Conservation (phyloP, 2,797 vertebrate genomes). For the Oryzias sinensis region DNA sequence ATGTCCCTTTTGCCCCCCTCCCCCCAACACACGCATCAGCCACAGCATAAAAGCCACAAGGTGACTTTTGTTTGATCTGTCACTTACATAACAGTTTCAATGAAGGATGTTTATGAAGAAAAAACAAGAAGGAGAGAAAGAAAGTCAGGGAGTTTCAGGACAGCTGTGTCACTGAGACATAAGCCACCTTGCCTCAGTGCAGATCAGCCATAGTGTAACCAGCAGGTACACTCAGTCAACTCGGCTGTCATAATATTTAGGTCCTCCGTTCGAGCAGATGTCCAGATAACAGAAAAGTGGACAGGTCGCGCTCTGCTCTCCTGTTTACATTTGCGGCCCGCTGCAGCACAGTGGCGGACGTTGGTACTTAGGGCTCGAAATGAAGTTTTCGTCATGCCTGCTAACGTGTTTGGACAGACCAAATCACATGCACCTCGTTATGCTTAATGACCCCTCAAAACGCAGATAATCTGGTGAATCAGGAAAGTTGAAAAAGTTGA, state of each 20-base stretch:
- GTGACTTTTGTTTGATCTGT: constrained; percentile 31
- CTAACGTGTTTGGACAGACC: constrained; percentile 12
- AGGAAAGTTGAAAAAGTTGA: constrained; percentile 30
- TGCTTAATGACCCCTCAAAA: constrained; percentile 20
- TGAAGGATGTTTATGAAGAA: constrained; percentile 41
- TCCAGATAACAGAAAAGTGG: constrained; percentile 64
- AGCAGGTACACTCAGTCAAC: constrained; percentile 74
- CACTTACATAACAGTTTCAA: constrained; percentile 47
- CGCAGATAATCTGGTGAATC: constrained; percentile 28
- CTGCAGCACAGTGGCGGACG: constrained; percentile 22
- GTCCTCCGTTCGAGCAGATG: constrained; percentile 60
- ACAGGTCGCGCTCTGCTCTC: constrained; percentile 39
- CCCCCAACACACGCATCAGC: constrained; percentile 7
- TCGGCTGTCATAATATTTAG: constrained; percentile 82
- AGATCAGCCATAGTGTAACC: constrained; percentile 67
- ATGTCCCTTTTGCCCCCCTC: neutral
- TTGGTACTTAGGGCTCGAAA: constrained; percentile 25
- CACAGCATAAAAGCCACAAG: constrained; percentile 10
- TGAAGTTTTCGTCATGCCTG: constrained; percentile 14
- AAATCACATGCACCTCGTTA: constrained; percentile 3
- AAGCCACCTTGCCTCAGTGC: constrained; percentile 62
- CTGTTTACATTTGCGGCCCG: constrained; percentile 62
- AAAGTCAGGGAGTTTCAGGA: constrained; percentile 46
- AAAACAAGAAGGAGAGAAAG: constrained; percentile 34
- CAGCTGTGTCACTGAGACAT: constrained; percentile 60